Percentiles rank a stretch among this genome's conserved stretches.
phyloP scores from a whole-genome alignment of 2,113 vertebrate genomes.

The Rana temporaria region DNA sequence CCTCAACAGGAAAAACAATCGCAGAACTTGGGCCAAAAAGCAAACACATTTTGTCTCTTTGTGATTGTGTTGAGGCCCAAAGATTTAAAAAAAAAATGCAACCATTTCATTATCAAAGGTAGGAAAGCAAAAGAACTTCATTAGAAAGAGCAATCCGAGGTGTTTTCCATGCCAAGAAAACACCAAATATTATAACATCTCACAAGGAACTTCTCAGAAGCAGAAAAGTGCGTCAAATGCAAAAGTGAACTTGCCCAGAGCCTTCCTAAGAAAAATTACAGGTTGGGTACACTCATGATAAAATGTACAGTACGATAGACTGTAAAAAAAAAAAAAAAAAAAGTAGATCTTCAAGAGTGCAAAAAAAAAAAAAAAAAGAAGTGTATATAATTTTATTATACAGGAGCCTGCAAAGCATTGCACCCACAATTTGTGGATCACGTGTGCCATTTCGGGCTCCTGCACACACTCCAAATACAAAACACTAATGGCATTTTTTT shows the following conservation, averaged over 20 bases:
- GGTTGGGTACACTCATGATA: too few species aligned
- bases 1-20: conserved; percentile 54
- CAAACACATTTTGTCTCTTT: not conserved
- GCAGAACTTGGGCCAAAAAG: conserved; percentile 38
- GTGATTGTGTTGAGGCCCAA: not conserved
- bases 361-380: too few species aligned
- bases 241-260: not conserved
- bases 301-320: too few species aligned
- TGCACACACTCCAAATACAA: too few species aligned
- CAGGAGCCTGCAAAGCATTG: too few species aligned
- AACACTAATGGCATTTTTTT: too few species aligned
- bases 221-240: conserved; percentile 20
- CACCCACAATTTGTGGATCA: too few species aligned
- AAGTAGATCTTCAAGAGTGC: too few species aligned
- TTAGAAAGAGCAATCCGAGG: not conserved
- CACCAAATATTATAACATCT: not conserved
- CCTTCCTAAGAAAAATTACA: not conserved
- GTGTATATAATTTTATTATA: too few species aligned
- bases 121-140: not conserved
- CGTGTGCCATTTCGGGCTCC: too few species aligned
- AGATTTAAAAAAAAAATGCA: conserved; percentile 8
- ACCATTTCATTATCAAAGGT: not conserved
- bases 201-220: conserved; percentile 1
- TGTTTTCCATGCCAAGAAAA: not conserved
- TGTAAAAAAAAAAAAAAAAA: too few species aligned